These are phyloP conservation scores for Isurus oxyrinchus DNA, from an alignment of 2,113 vertebrate species.

Conservation along the genomic window DNA sequence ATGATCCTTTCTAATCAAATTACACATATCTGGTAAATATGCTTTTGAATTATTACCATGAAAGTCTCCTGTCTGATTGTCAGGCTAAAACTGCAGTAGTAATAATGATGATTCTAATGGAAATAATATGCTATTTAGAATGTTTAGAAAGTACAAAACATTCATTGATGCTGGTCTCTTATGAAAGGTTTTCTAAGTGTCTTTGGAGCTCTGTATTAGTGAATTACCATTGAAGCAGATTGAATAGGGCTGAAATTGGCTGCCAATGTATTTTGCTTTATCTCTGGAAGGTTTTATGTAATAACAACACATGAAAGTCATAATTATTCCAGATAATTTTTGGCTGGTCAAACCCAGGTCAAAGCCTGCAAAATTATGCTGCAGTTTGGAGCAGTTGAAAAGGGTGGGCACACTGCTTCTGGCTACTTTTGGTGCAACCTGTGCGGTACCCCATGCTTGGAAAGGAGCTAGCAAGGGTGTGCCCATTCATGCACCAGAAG, in stretches of 20 bases:
- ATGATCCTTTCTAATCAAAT: neutral
- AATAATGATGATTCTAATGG: neutral
- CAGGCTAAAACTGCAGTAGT: neutral
- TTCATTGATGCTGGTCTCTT: neutral
- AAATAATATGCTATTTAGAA: neutral
- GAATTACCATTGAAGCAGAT: neutral
- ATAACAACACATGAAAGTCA: neutral
- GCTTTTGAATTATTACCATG: neutral
- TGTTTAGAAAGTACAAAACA: neutral
- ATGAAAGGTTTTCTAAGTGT: neutral
- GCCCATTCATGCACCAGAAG: neutral
- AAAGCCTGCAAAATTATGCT: no score
- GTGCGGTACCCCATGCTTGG: neutral
- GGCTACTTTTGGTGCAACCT: neutral
- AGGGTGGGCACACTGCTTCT: neutral
- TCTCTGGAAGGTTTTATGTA: neutral
- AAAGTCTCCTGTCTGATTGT: neutral
- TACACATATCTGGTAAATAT: neutral
- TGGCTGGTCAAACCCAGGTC: neutral
- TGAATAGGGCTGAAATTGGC: neutral
- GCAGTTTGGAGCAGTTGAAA: no score
- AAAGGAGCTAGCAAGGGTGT: neutral
- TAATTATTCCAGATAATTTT: neutral
- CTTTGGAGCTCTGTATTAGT: neutral
- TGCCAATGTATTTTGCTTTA: neutral